Evolutionary conservation across 2,797 vertebrate species (phyloP), one percentile per base, ranked within the genome.

Genomic region (Malacoctenus gilli): DNA sequence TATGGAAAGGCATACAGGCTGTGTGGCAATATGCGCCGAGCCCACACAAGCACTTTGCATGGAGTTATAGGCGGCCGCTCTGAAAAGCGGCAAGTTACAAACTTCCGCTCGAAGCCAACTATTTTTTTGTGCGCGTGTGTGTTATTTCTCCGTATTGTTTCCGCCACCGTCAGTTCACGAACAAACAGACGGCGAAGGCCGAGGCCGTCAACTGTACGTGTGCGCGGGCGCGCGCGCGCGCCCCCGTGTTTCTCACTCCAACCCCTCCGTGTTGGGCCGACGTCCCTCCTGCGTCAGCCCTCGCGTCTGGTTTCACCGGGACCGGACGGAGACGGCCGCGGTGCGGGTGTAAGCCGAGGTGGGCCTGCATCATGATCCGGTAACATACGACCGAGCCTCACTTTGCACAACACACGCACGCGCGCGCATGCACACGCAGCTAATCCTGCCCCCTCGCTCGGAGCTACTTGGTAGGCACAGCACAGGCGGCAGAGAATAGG

Each of bases 221-320:
- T 20, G 32, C 46, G 32, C n/a, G 2, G 30, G 31, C 16, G 22
- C 30, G 32, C 16, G 25, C 10, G 11, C 1, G 5, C 15, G 21
- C 32, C 34, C 5, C 8, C 41, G 25, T 68, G 43, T 54, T 36
- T 61, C 8, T 44, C 68, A 31, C 44, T 61, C 53, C 39, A n/a
- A n/a, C n/a, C n/a, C n/a, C 52, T 50, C 38, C 3, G 42, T 57
- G 75, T 68, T 59, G 74, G 73, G 67, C 65, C n/a, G 39, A 20
- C 64, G 73, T 60, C 49, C 75, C 68, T 76, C 53, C 41, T 72
- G 64, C 63, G 71, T 86, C 83, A 82, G 66, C 25, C 59, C 19
- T 39, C 13, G 61, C 65, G 83, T 89, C 84, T 80, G 84, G 85
- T 85, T 87, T 85, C 85, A 87, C 54, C 47, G 48, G 61, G 65